Base-by-base conservation (phyloP, 2,888 invertebrate species). In the Griposia aprilina region DNA sequence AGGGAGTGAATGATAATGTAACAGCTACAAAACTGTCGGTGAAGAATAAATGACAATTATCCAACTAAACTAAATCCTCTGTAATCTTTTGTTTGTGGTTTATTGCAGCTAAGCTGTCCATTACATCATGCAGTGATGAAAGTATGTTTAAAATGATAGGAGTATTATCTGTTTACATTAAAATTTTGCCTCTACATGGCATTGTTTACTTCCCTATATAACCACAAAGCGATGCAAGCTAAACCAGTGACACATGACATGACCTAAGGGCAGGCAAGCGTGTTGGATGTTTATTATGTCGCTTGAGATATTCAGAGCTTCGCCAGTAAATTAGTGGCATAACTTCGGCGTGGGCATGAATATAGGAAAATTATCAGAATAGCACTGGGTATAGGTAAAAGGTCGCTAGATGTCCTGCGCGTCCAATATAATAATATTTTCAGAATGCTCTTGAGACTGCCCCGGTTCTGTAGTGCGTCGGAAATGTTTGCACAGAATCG, bases 191-290 rank as follows among this genome's bases (percentile, higher is more conserved):
- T 23, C 8, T 48, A n/a, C 8, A n/a, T 26, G n/a, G 41, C n/a
- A 57, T 50, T 57, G 50, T 79, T 72, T n/a, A 63, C 65, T 45
- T 73, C 30, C 17, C 15, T 57, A 20, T 50, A 57, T 70, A 23
- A 41, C 55, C 76, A n/a, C 48, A 63, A 23, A 73, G 10, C 36
- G 36, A 45, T 59, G 45, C 15, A 36, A 26, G 57, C 66, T 30
- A 73, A 66, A 59, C 65, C 59, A 52, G n/a, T 79, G 73, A 79
- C 74, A 52, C 80, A 66, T 52, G 15, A 71, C 71, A 36, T 48
- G 72, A 59, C 74, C 73, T 59, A 73, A 65, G 78, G 59, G 80
- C 71, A 3, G 41, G 63, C 13, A n/a, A 41, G 15, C 71, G 79
- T 17, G 63, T 30, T 20, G 63, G 15, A 11, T 41, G 15, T 15